Conservation (phyloP, 1,140 invertebrate genomes). For the Sarcophaga peregrina region DNA sequence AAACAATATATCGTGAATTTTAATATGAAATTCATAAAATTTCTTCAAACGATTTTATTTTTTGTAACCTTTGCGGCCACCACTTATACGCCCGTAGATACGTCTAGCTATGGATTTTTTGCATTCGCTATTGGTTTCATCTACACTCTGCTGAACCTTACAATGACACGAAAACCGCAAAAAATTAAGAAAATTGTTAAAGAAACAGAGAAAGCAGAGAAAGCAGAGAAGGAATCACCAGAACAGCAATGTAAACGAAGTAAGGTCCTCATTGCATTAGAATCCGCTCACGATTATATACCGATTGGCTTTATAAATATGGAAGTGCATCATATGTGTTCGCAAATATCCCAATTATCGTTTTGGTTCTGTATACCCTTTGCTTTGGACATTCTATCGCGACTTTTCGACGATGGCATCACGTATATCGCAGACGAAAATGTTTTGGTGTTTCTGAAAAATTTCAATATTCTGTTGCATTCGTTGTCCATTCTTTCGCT, state of each 20-base stretch:
- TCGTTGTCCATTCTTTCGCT: conserved; percentile 28
- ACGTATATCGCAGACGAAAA: not conserved
- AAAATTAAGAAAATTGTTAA: too few species aligned
- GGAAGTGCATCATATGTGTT: conserved; percentile 7
- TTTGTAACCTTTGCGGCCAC: not conserved
- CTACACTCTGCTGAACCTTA: not conserved
- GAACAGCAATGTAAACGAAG: not conserved
- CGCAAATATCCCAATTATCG: not conserved
- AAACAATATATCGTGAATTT: not conserved
- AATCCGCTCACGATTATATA: not conserved
- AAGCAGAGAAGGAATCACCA: not conserved
- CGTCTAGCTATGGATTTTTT: not conserved
- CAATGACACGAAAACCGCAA: not conserved
- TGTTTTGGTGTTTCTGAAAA: not conserved
- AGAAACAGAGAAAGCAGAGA: not conserved
- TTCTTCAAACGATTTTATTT: not conserved
- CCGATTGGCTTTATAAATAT: not conserved
- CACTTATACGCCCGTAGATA: not conserved
- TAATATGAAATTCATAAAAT: not conserved
- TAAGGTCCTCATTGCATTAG: not conserved
- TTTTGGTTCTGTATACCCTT: not conserved
- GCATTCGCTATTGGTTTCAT: not conserved
- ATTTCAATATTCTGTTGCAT: conserved; percentile 21
- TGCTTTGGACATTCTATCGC: not conserved
- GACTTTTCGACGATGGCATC: not conserved